These are phyloP conservation scores for Sclerurus mexicanus DNA, from an alignment of 2,113 vertebrate species.

Conservation along the genomic window DNA sequence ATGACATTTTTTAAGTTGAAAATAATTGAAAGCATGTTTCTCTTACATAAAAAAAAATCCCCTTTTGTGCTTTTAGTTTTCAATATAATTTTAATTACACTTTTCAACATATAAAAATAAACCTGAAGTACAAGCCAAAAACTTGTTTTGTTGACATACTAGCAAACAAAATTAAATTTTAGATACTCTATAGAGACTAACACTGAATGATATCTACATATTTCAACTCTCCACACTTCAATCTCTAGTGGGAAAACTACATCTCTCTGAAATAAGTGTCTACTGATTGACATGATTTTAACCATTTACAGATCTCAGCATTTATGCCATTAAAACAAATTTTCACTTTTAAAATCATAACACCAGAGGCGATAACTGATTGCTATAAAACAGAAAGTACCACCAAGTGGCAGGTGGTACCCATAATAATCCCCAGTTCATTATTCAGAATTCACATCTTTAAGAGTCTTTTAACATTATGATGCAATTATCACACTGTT, in stretches of 20 bases:
- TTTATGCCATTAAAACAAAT: background rate
- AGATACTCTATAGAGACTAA: background rate
- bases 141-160: background rate
- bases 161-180: background rate
- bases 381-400: background rate
- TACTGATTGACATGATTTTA: background rate
- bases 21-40: background rate
- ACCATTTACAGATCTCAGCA: background rate
- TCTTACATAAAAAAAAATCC: background rate
- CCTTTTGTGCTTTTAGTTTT: background rate
- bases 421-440: background rate
- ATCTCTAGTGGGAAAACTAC: background rate
- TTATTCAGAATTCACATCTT: background rate
- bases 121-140: background rate
- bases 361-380: background rate
- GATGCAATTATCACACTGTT: background rate
- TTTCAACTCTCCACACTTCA: background rate
- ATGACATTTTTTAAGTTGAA: background rate
- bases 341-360: background rate
- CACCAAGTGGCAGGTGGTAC: background rate
- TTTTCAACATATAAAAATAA: slow-evolving; percentile 51
- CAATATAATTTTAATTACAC: background rate
- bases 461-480: background rate
- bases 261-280: background rate
- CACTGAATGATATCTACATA: background rate